These are phyloP conservation scores for Coreoperca whiteheadi DNA, from an alignment of 2,113 vertebrate species.

Conservation along the genomic window DNA sequence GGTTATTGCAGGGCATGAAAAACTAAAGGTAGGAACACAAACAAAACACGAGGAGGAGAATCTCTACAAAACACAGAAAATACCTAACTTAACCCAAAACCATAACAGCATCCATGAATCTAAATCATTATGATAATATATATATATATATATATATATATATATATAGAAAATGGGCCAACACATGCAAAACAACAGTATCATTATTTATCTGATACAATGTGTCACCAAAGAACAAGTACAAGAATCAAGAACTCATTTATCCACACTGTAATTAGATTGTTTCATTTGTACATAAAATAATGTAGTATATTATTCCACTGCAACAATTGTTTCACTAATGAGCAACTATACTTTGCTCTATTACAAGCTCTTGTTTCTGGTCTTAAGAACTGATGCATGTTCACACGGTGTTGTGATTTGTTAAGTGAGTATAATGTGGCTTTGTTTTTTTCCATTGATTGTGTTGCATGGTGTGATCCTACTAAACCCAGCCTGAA, in stretches of 20 bases:
- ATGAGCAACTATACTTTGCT: background rate
- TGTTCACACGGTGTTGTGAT: background rate
- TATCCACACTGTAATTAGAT: background rate
- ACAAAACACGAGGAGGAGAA: no score
- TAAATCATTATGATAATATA: no score
- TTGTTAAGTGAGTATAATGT: slow-evolving; percentile 9
- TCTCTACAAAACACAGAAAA: no score
- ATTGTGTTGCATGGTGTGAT: slow-evolving; percentile 2
- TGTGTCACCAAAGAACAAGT: background rate
- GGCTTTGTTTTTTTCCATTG: background rate
- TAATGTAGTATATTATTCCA: background rate
- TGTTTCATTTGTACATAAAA: background rate
- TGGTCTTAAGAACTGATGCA: background rate
- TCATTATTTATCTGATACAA: background rate
- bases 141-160: no score
- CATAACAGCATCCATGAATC: no score
- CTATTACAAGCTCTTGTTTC: background rate
- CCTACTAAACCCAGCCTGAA: background rate
- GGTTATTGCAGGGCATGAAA: no score
- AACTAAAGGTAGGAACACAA: no score
- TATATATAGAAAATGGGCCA: background rate
- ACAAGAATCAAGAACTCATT: background rate
- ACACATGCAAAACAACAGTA: background rate
- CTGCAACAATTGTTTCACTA: background rate
- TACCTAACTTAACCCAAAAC: no score